Base-by-base conservation (phyloP, 2,888 invertebrate genomes). In the Gymnocheta viridis region DNA sequence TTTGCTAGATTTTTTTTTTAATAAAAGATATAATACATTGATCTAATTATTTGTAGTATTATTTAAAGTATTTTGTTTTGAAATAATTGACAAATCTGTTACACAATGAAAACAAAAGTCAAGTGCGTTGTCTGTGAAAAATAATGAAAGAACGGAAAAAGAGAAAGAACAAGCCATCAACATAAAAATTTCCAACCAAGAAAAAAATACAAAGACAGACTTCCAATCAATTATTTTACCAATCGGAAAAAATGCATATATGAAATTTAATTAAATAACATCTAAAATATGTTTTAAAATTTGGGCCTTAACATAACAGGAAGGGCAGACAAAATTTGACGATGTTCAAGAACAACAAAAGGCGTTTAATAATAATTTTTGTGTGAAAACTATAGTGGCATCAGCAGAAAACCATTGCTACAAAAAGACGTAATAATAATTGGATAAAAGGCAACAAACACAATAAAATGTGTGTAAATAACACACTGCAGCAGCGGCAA, bases 71-170 rank as follows among this genome's bases (percentile, higher is more conserved):
- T 69, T 79, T 47, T 14, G 10, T 49, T 58, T 14, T 38, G 70
- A 29, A 70, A 51, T 49, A 70, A 64, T 32, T 41, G 14, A 6
- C 14, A 66, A 72, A 70, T 70, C 47, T 83, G 60, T 83, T 83
- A 83, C 79, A 83, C 83, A 83, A 83, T 83, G 76, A 70, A 56
- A 74, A 79, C 80, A 66, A 76, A 70, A 73, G 78, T 77, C 77
- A 82, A 77, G 78, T 78, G 78, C 70, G 67, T 76, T 74, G 79
- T 82, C 79, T 80, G 83, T 83, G 77, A 82, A 82, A 77, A 82
- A 66, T 60, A 69, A n/a, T n/a, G n/a, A 69, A 62, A 76, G 64
- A 70, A 69, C 29, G 19, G 62, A 56, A 78, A 81, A 78, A 66
- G 58, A 62, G 66, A 77, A 73, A 44, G 58, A 73, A 82, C 24